Evolutionary conservation across 2,113 vertebrate genomes (phyloP).

Genomic region (Cervus canadensis): DNA sequence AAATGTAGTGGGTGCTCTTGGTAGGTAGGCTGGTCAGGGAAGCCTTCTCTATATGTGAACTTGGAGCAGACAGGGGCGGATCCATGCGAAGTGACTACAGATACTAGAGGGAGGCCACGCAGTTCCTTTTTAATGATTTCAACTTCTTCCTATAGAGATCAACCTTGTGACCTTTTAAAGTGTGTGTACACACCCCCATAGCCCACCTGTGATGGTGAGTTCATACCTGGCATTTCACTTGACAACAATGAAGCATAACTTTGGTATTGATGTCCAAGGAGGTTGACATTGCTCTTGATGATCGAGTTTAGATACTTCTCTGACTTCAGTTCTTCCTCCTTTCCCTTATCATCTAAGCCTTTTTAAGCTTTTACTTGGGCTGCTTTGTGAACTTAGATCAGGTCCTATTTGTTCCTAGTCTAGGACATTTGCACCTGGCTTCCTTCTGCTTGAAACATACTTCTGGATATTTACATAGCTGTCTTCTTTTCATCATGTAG

Average conservation of each 20-base stretch:
- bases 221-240: background rate
- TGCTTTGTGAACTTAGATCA: background rate
- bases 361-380: background rate
- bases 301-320: background rate
- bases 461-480: background rate
- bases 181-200: too few species aligned
- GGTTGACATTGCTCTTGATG: background rate
- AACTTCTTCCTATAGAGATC: background rate
- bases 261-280: background rate
- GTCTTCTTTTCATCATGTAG: background rate
- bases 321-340: background rate
- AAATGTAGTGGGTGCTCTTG: background rate
- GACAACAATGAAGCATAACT: too few species aligned
- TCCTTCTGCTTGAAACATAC: background rate
- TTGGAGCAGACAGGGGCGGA: background rate
- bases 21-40: background rate
- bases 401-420: background rate
- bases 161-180: background rate
- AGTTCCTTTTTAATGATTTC: background rate
- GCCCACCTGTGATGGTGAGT: background rate
- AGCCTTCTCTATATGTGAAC: background rate
- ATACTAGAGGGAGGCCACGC: background rate
- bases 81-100: background rate
- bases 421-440: background rate
- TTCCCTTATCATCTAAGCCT: background rate